Conservation (phyloP, 2,888 invertebrate species). For the Hyles lineata region DNA sequence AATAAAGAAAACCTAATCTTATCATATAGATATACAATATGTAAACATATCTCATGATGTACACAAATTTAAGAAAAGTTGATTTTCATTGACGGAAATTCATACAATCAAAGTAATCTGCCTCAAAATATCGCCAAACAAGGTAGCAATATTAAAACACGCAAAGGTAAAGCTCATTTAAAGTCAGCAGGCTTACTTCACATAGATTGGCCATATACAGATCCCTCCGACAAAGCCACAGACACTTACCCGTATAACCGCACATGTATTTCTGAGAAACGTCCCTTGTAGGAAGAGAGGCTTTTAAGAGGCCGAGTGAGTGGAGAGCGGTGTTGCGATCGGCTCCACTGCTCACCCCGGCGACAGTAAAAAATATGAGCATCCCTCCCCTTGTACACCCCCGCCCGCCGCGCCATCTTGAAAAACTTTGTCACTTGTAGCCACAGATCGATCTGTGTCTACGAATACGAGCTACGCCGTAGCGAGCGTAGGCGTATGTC, state of each 20-base stretch:
- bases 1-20: no score
- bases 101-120: not conserved
- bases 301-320: conserved; percentile 82
- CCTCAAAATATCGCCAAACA: not conserved
- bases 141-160: not conserved
- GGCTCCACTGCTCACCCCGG: conserved; percentile 83
- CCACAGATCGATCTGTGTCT: conserved; percentile 83
- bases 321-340: conserved; percentile 84
- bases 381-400: conserved; percentile 69
- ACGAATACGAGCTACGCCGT: conserved; percentile 69
- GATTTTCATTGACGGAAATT: not conserved
- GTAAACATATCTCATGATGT: no score
- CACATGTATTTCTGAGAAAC: conserved; percentile 69
- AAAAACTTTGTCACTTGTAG: conserved; percentile 83
- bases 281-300: conserved; percentile 69
- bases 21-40: no score
- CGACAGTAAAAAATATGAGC: conserved; percentile 85
- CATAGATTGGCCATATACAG: conserved; percentile 59
- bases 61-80: no score
- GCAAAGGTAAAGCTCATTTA: conserved; percentile 37
- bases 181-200: conserved; percentile 32
- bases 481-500: conserved; percentile 55
- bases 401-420: conserved; percentile 76
- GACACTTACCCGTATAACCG: conserved; percentile 70
- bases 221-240: conserved; percentile 59